Evolutionary conservation across 1,140 invertebrate species (phyloP).

Genomic region (Papilio polyxenes): DNA sequence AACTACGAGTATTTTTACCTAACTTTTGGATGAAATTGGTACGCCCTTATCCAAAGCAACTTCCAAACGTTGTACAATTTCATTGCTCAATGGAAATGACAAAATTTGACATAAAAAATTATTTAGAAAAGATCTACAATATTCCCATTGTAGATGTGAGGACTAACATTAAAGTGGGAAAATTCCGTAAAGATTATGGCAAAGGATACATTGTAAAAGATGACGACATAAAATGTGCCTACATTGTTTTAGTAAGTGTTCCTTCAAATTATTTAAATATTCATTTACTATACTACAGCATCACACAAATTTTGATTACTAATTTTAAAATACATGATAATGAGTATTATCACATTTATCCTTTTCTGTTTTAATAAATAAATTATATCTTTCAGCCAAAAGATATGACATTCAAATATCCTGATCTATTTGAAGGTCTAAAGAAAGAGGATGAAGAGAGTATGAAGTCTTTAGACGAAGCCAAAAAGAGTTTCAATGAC

Average conservation of each 20-base stretch:
- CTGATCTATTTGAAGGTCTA: slow-evolving; percentile 77
- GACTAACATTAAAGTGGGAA: slow-evolving; percentile 86
- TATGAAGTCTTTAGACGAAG: slow-evolving; percentile 73
- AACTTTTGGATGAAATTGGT: slow-evolving; percentile 98
- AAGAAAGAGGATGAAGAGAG: slow-evolving; percentile 70
- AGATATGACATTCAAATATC: slow-evolving; percentile 81
- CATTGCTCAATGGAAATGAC: slow-evolving; percentile 95
- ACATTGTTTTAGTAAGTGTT: slow-evolving; percentile 88
- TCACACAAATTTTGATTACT: too few relatives aligned
- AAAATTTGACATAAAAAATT: slow-evolving; percentile 92
- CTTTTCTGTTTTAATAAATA: neutral
- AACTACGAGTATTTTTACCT: slow-evolving; percentile 93
- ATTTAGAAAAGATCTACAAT: slow-evolving; percentile 97
- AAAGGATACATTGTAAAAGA: slow-evolving; percentile 87
- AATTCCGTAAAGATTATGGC: slow-evolving; percentile 74
- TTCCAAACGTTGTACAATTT: slow-evolving; percentile 90
- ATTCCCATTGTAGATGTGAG: slow-evolving; percentile 87
- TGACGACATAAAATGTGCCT: slow-evolving; percentile 92
- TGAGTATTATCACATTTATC: neutral
- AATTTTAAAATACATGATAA: neutral
- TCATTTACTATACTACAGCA: neutral
- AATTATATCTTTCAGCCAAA: slow-evolving; percentile 76
- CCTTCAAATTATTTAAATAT: slow-evolving; percentile 7
- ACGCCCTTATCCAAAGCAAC: slow-evolving; percentile 82
- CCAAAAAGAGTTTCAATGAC: slow-evolving; percentile 75